Evolutionary conservation across 37 sponge, comb jelly and placozoan species (phyloP).

Genomic region (Aphrocallistes beatrix): DNA sequence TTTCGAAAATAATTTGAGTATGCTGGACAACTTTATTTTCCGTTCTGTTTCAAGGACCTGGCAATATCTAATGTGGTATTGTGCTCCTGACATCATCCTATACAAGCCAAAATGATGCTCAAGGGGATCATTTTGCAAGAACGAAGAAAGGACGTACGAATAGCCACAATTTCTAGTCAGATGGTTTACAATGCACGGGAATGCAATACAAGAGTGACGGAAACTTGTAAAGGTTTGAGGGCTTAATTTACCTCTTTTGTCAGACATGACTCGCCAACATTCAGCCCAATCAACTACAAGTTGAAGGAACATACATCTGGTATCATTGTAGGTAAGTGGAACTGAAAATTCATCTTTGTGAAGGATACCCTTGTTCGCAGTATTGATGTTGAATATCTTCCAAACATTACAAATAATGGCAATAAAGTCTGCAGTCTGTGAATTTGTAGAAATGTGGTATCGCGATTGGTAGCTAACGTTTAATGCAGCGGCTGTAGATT

Average conservation of each 20-base stretch:
- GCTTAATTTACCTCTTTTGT: not conserved
- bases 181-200: not conserved
- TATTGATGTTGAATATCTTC: no score
- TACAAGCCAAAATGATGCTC: not conserved
- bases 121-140: conserved; percentile 5
- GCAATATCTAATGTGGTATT: not conserved
- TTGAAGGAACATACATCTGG: not conserved
- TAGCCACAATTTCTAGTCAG: not conserved
- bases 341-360: no score
- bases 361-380: no score
- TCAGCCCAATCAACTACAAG: not conserved
- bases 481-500: no score
- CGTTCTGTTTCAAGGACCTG: not conserved
- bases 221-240: not conserved
- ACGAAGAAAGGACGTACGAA: not conserved
- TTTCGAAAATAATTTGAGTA: not conserved
- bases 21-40: not conserved
- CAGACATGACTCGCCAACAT: not conserved
- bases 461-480: no score
- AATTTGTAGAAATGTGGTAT: no score
- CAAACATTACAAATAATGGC: no score
- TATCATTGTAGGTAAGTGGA: no score
- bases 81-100: not conserved
- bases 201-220: not conserved
- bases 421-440: no score